Evolutionary conservation across 2,888 invertebrate species (phyloP).

Genomic region (Philereme vetulata): DNA sequence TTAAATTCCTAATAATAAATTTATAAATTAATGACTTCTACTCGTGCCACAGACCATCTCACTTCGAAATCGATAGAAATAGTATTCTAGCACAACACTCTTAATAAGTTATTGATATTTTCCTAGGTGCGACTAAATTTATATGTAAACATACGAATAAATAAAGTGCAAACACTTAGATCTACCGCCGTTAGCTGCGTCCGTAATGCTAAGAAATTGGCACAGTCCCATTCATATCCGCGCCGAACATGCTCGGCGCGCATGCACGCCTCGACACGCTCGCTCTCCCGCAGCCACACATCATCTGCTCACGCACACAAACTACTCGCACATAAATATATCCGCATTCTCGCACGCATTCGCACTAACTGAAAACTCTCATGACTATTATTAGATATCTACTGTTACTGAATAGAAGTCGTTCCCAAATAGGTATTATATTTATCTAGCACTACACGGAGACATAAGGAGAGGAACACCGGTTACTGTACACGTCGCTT

Average conservation of each 20-base stretch:
- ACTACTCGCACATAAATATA: slow-evolving; percentile 33
- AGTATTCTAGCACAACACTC: slow-evolving; percentile 83
- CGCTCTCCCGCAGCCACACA: slow-evolving; percentile 28
- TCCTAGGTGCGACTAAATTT: slow-evolving; percentile 83
- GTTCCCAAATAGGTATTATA: slow-evolving; percentile 64
- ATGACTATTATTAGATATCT: slow-evolving; percentile 65
- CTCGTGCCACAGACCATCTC: slow-evolving; percentile 72
- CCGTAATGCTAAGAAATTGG: slow-evolving; percentile 80
- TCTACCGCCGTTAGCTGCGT: slow-evolving; percentile 80
- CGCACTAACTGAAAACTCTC: slow-evolving; percentile 54
- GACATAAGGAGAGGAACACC: slow-evolving; percentile 81
- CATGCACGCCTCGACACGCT: slow-evolving; percentile 42
- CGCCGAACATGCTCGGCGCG: slow-evolving; percentile 39
- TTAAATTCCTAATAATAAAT: slow-evolving; percentile 81
- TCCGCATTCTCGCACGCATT: slow-evolving; percentile 42
- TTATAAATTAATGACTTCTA: slow-evolving; percentile 83
- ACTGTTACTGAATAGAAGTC: slow-evolving; percentile 67
- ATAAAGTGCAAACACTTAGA: slow-evolving; percentile 85
- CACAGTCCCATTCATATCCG: slow-evolving; percentile 77
- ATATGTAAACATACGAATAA: slow-evolving; percentile 82
- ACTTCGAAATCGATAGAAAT: slow-evolving; percentile 75
- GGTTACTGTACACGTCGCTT: slow-evolving; percentile 79
- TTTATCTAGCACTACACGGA: slow-evolving; percentile 75
- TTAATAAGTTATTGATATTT: slow-evolving; percentile 84
- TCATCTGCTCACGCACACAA: slow-evolving; percentile 32